Evolutionary conservation across 2,113 vertebrate species (phyloP).

Genomic region (Tetrao urogallus): DNA sequence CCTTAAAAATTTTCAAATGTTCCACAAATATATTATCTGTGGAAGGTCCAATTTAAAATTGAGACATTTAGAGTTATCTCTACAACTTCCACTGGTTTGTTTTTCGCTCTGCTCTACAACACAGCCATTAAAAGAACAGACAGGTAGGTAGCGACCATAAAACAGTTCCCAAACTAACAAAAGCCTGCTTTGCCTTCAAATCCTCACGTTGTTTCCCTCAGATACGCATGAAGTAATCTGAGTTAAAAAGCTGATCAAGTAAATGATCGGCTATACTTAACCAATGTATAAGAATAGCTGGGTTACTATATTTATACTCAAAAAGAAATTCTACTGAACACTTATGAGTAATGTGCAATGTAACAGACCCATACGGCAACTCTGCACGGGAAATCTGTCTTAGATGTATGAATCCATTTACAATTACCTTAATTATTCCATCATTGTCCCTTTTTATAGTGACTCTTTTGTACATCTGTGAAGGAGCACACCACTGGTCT

Average conservation of each 20-base stretch:
- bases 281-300: not conserved
- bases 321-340: not conserved
- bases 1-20: not conserved
- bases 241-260: not conserved
- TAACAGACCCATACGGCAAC: not conserved
- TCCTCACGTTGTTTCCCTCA: not conserved
- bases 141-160: not conserved
- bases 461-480: not conserved
- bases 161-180: not conserved
- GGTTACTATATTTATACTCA: not conserved
- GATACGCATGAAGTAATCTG: not conserved
- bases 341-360: not conserved
- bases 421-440: constrained; percentile 18
- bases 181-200: not conserved
- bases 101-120: not conserved
- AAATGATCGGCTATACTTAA: not conserved
- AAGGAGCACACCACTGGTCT: not conserved
- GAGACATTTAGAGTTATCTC: not conserved
- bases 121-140: not conserved
- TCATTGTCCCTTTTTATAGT: not conserved
- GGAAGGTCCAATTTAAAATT: not conserved
- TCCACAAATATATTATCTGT: not conserved
- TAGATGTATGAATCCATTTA: constrained; percentile 28
- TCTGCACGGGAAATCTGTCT: constrained; percentile 2
- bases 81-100: not conserved